phyloP scores from a whole-genome alignment of 2,113 vertebrate genomes.

The Caracal caracal region DNA sequence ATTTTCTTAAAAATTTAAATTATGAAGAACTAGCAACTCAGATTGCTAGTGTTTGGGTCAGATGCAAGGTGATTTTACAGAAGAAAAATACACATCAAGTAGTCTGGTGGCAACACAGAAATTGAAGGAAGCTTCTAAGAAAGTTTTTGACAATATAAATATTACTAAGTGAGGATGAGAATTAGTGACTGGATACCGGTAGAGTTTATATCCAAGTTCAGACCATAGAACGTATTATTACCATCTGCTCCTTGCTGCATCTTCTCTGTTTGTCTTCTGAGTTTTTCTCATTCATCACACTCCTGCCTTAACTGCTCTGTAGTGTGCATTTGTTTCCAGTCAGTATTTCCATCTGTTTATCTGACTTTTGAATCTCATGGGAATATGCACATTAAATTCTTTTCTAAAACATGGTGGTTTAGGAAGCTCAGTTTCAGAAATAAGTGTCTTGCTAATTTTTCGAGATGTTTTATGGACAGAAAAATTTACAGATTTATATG shows the following conservation, averaged over 20 bases:
- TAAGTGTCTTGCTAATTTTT: slow-evolving; percentile 83
- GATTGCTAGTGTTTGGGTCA: slow-evolving; percentile 8
- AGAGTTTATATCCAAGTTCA: slow-evolving; percentile 64
- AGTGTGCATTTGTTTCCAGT: slow-evolving; percentile 68
- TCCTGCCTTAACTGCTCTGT: slow-evolving; percentile 85
- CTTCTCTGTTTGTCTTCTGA: slow-evolving; percentile 63
- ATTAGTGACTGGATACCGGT: slow-evolving; percentile 56
- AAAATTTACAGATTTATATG: slow-evolving; percentile 84
- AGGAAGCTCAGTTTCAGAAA: slow-evolving; percentile 74
- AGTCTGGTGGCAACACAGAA: slow-evolving; percentile 39
- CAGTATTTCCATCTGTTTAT: slow-evolving; percentile 70
- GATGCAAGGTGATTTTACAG: slow-evolving; percentile 43
- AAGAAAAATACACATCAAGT: slow-evolving; percentile 16
- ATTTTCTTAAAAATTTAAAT: slow-evolving; percentile 48
- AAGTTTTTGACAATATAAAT: background rate
- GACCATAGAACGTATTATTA: slow-evolving; percentile 54
- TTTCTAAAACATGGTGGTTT: slow-evolving; percentile 78
- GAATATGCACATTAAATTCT: slow-evolving; percentile 70
- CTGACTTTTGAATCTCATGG: slow-evolving; percentile 76
- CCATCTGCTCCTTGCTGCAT: background rate
- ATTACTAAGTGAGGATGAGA: slow-evolving; percentile 38
- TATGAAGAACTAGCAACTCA: slow-evolving; percentile 23
- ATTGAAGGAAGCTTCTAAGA: background rate
- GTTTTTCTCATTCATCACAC: slow-evolving; percentile 73
- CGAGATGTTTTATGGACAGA: slow-evolving; percentile 82